A percentile compares a stretch with the other conserved stretches of the same genome.
Evolutionary conservation across 2,888 invertebrate genomes (phyloP).

Genomic region (Eurytoma californica): DNA sequence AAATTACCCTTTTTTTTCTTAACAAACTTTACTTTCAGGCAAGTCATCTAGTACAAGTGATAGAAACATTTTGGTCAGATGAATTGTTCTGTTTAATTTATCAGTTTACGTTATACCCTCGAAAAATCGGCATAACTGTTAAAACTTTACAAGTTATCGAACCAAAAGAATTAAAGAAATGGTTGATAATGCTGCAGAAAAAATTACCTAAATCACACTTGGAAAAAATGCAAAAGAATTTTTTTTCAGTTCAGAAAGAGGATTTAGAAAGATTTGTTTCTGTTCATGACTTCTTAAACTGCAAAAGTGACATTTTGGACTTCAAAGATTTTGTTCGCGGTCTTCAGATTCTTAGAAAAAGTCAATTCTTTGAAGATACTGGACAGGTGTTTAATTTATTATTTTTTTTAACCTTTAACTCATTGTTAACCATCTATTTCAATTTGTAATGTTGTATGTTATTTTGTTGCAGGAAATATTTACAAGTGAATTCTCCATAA

Average conservation of each 20-base stretch:
- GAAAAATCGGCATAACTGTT: constrained; percentile 75
- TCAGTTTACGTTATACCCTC: constrained; percentile 72
- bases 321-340: constrained; percentile 33
- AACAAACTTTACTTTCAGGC: constrained; percentile 22
- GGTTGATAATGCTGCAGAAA: constrained; percentile 59
- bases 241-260: constrained; percentile 11
- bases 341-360: constrained; percentile 42
- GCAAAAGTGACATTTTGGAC: neutral
- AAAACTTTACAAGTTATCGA: constrained; percentile 73
- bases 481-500: neutral
- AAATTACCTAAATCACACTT: constrained; percentile 36
- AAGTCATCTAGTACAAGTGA: neutral
- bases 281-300: constrained; percentile 13
- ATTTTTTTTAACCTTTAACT: neutral
- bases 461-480: constrained; percentile 42
- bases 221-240: neutral
- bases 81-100: constrained; percentile 63
- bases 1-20: constrained; percentile 2
- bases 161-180: constrained; percentile 66
- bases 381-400: constrained; percentile 9
- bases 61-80: constrained; percentile 32
- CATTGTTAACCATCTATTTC: constrained; percentile 4
- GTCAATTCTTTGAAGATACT: constrained; percentile 28
- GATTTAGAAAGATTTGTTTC: constrained; percentile 19
- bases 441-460: constrained; percentile 6